A percentile compares a stretch with the other conserved stretches of the same genome.
Evolutionary conservation across 2,888 invertebrate species (phyloP).

Genomic region (Spilarctia lutea): DNA sequence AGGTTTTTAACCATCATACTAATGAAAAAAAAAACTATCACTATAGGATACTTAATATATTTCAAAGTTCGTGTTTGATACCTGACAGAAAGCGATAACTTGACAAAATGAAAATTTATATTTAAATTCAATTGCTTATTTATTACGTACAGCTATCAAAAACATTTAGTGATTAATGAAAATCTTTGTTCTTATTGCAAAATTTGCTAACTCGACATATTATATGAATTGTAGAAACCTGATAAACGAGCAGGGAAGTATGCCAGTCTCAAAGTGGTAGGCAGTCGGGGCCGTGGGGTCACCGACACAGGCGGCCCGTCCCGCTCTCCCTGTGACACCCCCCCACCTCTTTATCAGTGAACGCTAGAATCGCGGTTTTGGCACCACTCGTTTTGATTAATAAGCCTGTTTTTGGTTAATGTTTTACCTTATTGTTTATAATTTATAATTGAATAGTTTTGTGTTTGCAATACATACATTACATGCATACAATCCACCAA

Average conservation of each 20-base stretch:
- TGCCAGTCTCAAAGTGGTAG: conserved; percentile 64
- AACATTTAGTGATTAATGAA: not conserved
- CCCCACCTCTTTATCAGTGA: conserved; percentile 58
- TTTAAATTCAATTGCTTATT: not conserved
- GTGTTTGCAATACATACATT: not conserved
- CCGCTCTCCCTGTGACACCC: conserved; percentile 51
- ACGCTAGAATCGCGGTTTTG: conserved; percentile 53
- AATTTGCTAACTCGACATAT: not conserved
- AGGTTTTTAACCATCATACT: not conserved
- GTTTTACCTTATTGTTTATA: not conserved
- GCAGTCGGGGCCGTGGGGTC: conserved; percentile 80
- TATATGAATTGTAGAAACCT: conserved; percentile 38
- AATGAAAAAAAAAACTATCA: not conserved
- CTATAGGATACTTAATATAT: not conserved
- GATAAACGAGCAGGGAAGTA: conserved; percentile 64
- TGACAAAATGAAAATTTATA: not conserved
- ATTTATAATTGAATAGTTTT: not conserved
- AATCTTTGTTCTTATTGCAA: not conserved
- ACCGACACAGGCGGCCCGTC: conserved; percentile 72
- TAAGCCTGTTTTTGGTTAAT: not conserved
- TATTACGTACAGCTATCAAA: not conserved
- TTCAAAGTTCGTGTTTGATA: not conserved
- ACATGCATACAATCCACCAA: not conserved
- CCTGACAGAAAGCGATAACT: not conserved
- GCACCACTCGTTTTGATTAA: conserved; percentile 42